Base-by-base conservation (phyloP, 2,797 vertebrate species). In the Melopsittacus undulatus region DNA sequence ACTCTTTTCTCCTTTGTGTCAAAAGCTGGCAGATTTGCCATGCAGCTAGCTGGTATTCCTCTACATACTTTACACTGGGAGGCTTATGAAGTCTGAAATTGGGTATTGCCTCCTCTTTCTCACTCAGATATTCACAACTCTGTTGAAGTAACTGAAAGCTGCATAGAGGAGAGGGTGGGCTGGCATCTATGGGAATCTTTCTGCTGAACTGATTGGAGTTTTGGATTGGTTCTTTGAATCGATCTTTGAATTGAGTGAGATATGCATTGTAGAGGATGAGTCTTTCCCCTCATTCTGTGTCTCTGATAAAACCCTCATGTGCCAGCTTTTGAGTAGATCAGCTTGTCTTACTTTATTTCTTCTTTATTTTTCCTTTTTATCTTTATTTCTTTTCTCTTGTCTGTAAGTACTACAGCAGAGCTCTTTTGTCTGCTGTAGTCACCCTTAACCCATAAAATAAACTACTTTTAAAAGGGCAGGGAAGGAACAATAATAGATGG, bases 381-480 rank as follows among this genome's bases (percentile, higher is more conserved):
- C 42, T 92, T 76, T 74, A 22, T 89, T 83, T 83, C 52, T 83
- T 22, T 81, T 45, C 69, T 89, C 38, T 29, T 86, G 73, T 63
- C 82, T 94, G 18, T 80, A 79, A 88, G 56, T 86, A 69, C 38
- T 73, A 56, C 46, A 69, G 62, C 62, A 79, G 36, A 95, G 66
- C 30, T 91, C 49, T 94, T 91, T 86, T 12, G 74, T 90, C 43
- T 90, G 51, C 83, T 91, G 49, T 82, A 57, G 84, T 96, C 93
- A 95, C 73, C 69, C 82, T 36, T 92, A 96, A 78, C 69, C 73
- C 85, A 83, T 90, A 96, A 95, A 96, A 92, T 73, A 92, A 95
- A 81, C 84, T 90, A 78, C 87, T 97, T 93, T 67, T 91, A 75
- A 95, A 96, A 93, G 84, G 87, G 62, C 0, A 51, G 54, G 46